A percentile compares a stretch with the other conserved stretches of the same genome.
These are phyloP conservation scores for Listrodromus nycthemerus DNA, from an alignment of 2,888 invertebrate species.

Conservation along the genomic window DNA sequence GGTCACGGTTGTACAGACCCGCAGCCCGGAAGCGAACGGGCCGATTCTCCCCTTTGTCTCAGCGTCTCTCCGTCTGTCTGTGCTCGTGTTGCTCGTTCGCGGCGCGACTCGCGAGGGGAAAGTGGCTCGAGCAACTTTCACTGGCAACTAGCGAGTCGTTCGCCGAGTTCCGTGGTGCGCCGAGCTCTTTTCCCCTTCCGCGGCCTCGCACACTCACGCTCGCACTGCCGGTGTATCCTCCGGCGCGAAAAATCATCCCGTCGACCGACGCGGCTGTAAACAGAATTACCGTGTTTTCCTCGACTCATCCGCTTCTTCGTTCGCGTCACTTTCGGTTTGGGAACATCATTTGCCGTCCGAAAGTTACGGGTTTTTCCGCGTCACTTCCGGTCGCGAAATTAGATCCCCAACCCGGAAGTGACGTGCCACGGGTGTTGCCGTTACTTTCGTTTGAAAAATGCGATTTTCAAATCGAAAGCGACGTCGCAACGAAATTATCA, in stretches of 20 bases:
- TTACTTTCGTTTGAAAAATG: too few species aligned
- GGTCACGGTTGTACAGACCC: slow-evolving; percentile 41
- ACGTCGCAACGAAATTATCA: too few species aligned
- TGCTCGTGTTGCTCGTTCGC: slow-evolving; percentile 54
- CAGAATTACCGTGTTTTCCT: too few species aligned
- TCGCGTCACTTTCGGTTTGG: background rate
- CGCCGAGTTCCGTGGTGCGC: slow-evolving; percentile 39
- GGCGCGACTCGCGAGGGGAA: slow-evolving; percentile 81
- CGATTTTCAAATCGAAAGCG: too few species aligned
- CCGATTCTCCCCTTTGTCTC: slow-evolving; percentile 56
- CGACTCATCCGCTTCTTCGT: background rate
- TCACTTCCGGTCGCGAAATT: too few species aligned
- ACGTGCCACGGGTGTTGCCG: too few species aligned
- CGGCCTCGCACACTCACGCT: background rate
- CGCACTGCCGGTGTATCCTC: background rate
- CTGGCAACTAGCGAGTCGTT: slow-evolving; percentile 71
- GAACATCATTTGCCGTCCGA: background rate
- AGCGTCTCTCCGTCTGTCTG: slow-evolving; percentile 42
- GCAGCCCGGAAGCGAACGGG: slow-evolving; percentile 60
- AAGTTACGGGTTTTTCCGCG: too few species aligned
- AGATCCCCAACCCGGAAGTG: too few species aligned
- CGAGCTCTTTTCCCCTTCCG: slow-evolving; percentile 23
- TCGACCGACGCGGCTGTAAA: background rate
- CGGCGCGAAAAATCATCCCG: slow-evolving; percentile 8
- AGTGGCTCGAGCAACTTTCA: slow-evolving; percentile 84